Conservation (phyloP, 2,113 vertebrate species). For the Dicentrarchus labrax region DNA sequence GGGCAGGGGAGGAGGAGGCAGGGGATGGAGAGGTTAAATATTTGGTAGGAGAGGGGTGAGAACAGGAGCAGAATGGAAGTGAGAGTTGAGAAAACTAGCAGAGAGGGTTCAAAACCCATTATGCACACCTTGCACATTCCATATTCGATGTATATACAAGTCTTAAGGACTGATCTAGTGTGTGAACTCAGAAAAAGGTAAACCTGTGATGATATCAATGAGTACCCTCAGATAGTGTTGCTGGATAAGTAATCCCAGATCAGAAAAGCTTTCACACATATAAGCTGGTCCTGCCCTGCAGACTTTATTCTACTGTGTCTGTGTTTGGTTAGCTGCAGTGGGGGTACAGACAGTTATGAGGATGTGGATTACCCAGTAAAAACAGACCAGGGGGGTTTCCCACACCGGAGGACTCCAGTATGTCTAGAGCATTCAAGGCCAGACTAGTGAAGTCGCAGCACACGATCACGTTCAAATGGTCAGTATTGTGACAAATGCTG, state of each 20-base stretch:
- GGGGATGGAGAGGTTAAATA: background rate
- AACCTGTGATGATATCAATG: conserved; percentile 16
- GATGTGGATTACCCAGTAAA: conserved; percentile 73
- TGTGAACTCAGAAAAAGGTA: conserved; percentile 33
- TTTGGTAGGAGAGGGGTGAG: background rate
- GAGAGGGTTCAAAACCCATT: background rate
- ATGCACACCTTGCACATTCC: conserved; percentile 10
- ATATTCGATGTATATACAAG: conserved; percentile 9
- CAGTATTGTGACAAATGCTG: background rate
- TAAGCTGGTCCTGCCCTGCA: conserved; percentile 28
- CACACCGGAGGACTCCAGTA: conserved; percentile 56
- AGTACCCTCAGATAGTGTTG: conserved; percentile 40
- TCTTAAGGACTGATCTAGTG: background rate
- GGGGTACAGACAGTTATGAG: conserved; percentile 44
- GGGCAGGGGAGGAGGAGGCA: background rate
- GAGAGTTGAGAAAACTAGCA: background rate
- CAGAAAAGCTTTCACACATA: conserved; percentile 45
- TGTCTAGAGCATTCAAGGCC: conserved; percentile 27
- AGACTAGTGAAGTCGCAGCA: background rate
- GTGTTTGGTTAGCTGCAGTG: conserved; percentile 77
- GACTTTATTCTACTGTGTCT: conserved; percentile 53
- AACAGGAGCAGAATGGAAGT: background rate
- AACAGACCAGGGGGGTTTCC: conserved; percentile 74
- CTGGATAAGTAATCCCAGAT: conserved; percentile 58
- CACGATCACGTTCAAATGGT: background rate